Conservation (phyloP, 2,888 invertebrate genomes). For the Lithophane semibrunnea region DNA sequence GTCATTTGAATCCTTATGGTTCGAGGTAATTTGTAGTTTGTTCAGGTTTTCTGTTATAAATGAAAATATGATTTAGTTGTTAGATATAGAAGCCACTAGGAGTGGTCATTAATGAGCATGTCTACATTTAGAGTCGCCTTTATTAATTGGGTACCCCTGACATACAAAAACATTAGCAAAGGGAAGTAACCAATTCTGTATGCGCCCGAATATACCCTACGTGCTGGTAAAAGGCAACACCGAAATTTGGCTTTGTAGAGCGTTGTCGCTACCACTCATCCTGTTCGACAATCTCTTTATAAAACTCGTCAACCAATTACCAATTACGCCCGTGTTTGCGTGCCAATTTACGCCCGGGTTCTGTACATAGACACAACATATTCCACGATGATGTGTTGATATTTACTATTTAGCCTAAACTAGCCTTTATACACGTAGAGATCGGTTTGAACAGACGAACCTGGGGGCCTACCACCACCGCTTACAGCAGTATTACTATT, state of each 20-base stretch:
- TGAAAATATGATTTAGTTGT: not conserved
- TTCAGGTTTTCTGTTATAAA: not conserved
- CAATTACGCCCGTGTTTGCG: not conserved
- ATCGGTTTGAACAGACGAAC: not conserved
- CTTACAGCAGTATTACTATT: no score
- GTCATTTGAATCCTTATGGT: not conserved
- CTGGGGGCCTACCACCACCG: no score
- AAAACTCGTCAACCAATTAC: not conserved
- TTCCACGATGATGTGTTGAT: no score
- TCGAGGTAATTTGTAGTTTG: not conserved
- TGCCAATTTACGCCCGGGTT: not conserved
- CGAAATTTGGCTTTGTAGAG: not conserved
- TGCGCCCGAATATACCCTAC: not conserved
- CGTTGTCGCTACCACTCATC: not conserved
- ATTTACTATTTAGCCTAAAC: not conserved
- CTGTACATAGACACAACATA: not conserved
- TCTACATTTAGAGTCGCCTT: not conserved
- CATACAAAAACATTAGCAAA: not conserved
- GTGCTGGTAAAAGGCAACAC: not conserved
- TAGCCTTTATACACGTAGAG: not conserved
- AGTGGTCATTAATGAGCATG: not conserved
- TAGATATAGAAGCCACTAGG: not conserved
- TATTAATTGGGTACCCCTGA: not conserved
- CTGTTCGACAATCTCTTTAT: not conserved
- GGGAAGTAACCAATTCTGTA: conserved; percentile 11